phyloP scores from a whole-genome alignment of 2,113 vertebrate genomes.

The Myrmecobius fasciatus region DNA sequence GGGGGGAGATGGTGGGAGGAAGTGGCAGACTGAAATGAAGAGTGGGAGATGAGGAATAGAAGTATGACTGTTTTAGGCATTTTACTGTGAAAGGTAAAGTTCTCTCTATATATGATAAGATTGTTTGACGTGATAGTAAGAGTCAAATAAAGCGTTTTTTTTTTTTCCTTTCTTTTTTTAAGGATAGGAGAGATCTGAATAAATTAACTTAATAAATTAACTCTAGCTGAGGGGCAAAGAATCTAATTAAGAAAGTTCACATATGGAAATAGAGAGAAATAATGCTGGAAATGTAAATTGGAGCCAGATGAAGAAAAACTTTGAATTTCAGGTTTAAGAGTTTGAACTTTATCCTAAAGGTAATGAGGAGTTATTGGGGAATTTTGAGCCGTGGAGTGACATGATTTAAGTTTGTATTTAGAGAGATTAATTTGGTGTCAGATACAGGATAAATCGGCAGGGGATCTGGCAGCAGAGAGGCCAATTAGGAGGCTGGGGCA shows the following conservation, averaged over 20 bases:
- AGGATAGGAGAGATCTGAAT: not conserved
- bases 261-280: not conserved
- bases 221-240: not conserved
- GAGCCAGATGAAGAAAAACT: not conserved
- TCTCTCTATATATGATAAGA: not conserved
- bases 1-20: no score
- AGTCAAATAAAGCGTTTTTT: not conserved
- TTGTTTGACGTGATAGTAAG: not conserved
- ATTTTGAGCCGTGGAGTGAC: not conserved
- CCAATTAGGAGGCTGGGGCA: not conserved
- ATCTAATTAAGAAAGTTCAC: not conserved
- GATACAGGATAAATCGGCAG: conserved; percentile 5
- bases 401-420: not conserved
- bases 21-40: no score
- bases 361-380: not conserved
- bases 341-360: not conserved
- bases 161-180: not conserved
- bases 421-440: not conserved
- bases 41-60: not conserved
- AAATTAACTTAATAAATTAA: not conserved
- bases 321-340: not conserved
- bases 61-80: not conserved
- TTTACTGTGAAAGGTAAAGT: not conserved
- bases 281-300: not conserved
- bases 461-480: not conserved